Percentiles rank a stretch among this genome's conserved stretches.
These are phyloP conservation scores for Tragelaphus scriptus DNA, from an alignment of 2,113 vertebrate species.

Conservation along the genomic window DNA sequence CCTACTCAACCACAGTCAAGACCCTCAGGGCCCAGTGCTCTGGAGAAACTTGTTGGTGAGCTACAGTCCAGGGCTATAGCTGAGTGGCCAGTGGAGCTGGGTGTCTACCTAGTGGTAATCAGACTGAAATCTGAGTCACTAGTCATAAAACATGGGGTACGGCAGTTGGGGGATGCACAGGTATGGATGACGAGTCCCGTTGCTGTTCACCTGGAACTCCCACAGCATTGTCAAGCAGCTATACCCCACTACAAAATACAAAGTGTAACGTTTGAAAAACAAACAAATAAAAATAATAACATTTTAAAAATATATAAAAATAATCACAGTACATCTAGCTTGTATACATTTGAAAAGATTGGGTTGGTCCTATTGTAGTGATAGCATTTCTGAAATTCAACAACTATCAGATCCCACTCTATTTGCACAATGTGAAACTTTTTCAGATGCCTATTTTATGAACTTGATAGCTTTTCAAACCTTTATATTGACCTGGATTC, in stretches of 20 bases:
- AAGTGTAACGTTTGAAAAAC: neutral
- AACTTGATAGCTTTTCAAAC: neutral
- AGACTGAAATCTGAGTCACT: neutral
- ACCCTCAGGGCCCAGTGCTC: fast-evolving
- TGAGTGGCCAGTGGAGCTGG: fast-evolving
- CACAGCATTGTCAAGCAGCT: neutral
- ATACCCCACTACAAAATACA: neutral
- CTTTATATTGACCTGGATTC: neutral
- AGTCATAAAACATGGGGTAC: neutral
- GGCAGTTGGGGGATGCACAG: neutral
- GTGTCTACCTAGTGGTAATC: neutral
- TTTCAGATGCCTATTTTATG: neutral
- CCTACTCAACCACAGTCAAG: neutral
- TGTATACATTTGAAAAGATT: neutral
- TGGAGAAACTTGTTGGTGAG: fast-evolving
- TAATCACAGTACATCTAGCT: neutral
- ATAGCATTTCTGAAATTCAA: neutral
- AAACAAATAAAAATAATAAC: neutral
- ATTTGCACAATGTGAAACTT: neutral
- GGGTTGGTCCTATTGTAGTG: neutral
- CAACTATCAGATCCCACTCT: neutral
- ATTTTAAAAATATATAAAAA: neutral
- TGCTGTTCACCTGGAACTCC: neutral
- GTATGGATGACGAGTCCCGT: neutral
- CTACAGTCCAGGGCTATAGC: fast-evolving